Evolutionary conservation across 1,140 invertebrate species (phyloP).

Genomic region (Drosophila carrolli): DNA sequence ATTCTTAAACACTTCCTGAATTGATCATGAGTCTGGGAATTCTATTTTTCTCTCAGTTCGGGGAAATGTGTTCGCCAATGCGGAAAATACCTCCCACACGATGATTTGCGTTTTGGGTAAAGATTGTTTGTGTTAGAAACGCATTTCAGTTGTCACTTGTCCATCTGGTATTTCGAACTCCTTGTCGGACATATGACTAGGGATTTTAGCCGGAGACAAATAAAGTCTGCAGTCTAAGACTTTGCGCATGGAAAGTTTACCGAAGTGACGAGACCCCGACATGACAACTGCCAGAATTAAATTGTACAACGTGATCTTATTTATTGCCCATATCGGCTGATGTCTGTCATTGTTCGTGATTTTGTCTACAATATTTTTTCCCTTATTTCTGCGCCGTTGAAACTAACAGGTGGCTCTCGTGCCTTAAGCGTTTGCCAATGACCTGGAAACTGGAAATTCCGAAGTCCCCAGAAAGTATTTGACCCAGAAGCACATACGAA

Average conservation of each 20-base stretch:
- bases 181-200: conserved; percentile 16
- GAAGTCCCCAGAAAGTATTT: not conserved
- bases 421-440: not conserved
- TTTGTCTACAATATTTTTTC: conserved; percentile 1
- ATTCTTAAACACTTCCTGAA: conserved; percentile 14
- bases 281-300: conserved; percentile 13
- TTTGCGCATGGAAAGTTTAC: conserved; percentile 33
- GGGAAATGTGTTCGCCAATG: conserved; percentile 28
- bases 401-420: conserved; percentile 18
- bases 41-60: conserved; percentile 1
- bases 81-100: conserved; percentile 20
- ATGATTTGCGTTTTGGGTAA: conserved; percentile 7
- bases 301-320: not conserved
- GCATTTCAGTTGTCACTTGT: conserved; percentile 18
- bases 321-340: conserved; percentile 13
- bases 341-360: not conserved
- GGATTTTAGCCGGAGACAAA: conserved; percentile 16
- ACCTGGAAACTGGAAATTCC: not conserved
- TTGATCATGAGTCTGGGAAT: conserved; percentile 10
- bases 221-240: conserved; percentile 5
- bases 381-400: not conserved
- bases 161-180: conserved; percentile 2
- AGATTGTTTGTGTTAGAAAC: conserved; percentile 11
- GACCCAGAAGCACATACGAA: not conserved
- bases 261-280: conserved; percentile 13